These are phyloP conservation scores for Criorhina ranunculi DNA, from an alignment of 2,888 invertebrate species.

Conservation along the genomic window DNA sequence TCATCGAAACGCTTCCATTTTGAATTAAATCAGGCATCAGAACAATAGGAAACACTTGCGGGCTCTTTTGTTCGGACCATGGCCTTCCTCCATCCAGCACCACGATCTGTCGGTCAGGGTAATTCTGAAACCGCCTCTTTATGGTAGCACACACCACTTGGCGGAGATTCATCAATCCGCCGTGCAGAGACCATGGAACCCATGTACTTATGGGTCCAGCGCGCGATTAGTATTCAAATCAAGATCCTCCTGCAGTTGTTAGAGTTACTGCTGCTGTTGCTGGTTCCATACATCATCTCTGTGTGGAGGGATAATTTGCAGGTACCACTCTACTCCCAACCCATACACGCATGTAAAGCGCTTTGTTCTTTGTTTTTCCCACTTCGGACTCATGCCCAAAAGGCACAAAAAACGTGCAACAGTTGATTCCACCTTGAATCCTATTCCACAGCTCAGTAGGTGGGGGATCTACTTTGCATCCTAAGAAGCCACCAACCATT, in stretches of 20 bases:
- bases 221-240: slow-evolving; percentile 76
- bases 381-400: slow-evolving; percentile 63
- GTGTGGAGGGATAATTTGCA: slow-evolving; percentile 69
- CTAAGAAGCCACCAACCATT: slow-evolving; percentile 70
- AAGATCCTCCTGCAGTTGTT: slow-evolving; percentile 69
- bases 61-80: slow-evolving; percentile 51
- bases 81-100: slow-evolving; percentile 36
- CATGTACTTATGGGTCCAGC: slow-evolving; percentile 60
- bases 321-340: slow-evolving; percentile 39
- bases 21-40: slow-evolving; percentile 61
- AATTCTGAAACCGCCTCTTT: slow-evolving; percentile 75
- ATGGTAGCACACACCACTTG: slow-evolving; percentile 71
- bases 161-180: slow-evolving; percentile 59
- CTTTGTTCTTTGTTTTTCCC: slow-evolving; percentile 13
- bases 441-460: background rate
- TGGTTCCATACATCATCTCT: slow-evolving; percentile 45
- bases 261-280: slow-evolving; percentile 35
- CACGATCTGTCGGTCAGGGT: slow-evolving; percentile 71
- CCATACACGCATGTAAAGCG: slow-evolving; percentile 65
- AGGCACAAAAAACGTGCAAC: slow-evolving; percentile 74
- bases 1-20: slow-evolving; percentile 75
- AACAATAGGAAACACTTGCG: slow-evolving; percentile 71
- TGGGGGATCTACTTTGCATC: slow-evolving; percentile 60
- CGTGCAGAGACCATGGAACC: slow-evolving; percentile 3
- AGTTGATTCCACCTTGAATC: slow-evolving; percentile 12